These are phyloP conservation scores for Montipora efflorescens DNA, from an alignment of 64 coral and sea anemone species.

Conservation along the genomic window DNA sequence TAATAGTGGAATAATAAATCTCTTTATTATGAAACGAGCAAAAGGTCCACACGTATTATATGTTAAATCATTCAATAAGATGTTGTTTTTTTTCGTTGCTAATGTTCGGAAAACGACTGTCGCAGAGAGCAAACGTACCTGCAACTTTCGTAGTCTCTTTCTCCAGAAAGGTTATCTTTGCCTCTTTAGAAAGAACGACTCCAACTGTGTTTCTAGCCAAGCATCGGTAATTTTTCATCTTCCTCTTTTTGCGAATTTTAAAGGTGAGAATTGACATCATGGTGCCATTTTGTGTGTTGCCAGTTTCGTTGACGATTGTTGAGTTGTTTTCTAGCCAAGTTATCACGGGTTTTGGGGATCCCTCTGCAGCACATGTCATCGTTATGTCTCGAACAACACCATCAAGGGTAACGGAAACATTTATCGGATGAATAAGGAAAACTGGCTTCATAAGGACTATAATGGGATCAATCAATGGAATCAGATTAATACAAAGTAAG, in stretches of 20 bases:
- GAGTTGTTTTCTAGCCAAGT: constrained; percentile 31
- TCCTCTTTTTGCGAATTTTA: not conserved
- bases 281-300: not conserved
- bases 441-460: not conserved
- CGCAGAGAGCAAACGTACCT: no score
- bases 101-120: no score
- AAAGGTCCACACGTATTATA: no score
- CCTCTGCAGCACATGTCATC: not conserved
- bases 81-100: no score
- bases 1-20: no score
- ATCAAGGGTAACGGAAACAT: not conserved
- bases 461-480: not conserved
- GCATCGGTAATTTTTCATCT: not conserved
- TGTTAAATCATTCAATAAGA: no score
- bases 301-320: not conserved
- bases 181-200: not conserved
- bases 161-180: not conserved
- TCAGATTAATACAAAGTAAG: not conserved
- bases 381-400: not conserved
- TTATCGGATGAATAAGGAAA: constrained; percentile 13
- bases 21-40: no score
- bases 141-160: no score
- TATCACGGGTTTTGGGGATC: constrained; percentile 1
- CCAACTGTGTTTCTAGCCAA: constrained; percentile 16
- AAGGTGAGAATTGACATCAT: not conserved